Evolutionary conservation across 2,888 invertebrate species (phyloP), one percentile per base, ranked within the genome.

Genomic region (Laspeyria flexula): DNA sequence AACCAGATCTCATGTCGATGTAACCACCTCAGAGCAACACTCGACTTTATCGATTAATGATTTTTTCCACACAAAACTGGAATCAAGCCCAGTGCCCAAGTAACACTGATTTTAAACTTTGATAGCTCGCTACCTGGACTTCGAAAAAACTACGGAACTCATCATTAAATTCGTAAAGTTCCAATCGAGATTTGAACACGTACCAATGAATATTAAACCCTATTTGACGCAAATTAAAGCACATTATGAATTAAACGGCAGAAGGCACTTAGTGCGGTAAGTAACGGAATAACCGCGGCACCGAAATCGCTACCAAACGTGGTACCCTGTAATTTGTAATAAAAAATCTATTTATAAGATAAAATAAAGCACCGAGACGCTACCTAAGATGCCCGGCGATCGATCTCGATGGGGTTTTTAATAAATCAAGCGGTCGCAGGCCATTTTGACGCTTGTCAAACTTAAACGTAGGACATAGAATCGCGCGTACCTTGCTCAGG

Each of bases 291-390:
- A 61, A 65, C 62, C 61, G 78, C 76, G 73, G 84, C 83, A 82
- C 83, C 88, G 75, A 88, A 88, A 90, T 88, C 89, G 90, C 90
- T 90, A 90, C 90, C 89, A 90, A 90, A 88, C 85, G 84, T 78
- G 83, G 89, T 88, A 91, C 88, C 92, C 92, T 90, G 85, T 92
- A 91, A 92, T 92, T 92, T 92, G 85, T 89, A 83, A 87, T 90
- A 90, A 90, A 92, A 91, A 92, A 90, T 90, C 90, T 91, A 91
- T 92, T 91, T 92, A 92, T 90, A 88, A 90, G 89, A 88, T 86
- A 90, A 91, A 90, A 91, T 88, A 86, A 90, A 85, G 86, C 85
- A 86, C 82, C 80, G 81, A 80, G 83, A 83, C 77, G 91, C 91
- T 92, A 89, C 91, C 91, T 90, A 90, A 90, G 89, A 88, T 85